These are phyloP conservation scores for Pseudotriccus pelzelni DNA, from an alignment of 2,797 vertebrate genomes.

Conservation along the genomic window DNA sequence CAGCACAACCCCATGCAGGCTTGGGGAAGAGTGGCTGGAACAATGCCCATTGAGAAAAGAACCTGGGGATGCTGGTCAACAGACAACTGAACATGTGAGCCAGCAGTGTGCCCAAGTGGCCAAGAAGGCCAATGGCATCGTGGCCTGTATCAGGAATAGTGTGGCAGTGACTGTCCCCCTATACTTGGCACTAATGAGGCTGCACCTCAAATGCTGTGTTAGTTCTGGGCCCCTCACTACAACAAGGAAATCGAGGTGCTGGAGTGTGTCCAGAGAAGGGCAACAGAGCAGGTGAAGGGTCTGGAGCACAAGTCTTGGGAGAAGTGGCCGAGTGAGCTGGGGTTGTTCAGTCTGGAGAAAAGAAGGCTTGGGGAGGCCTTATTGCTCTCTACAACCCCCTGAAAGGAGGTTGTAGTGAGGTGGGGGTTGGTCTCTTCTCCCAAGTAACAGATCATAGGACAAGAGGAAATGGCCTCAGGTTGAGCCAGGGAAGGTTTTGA, in stretches of 20 bases:
- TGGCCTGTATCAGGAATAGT: fast-evolving
- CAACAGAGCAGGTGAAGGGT: not conserved
- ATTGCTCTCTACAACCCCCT: not conserved
- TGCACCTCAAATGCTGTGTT: fast-evolving
- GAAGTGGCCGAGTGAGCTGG: not conserved
- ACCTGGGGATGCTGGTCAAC: fast-evolving
- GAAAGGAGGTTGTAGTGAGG: not conserved
- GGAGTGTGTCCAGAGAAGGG: not conserved
- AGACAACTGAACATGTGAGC: not conserved
- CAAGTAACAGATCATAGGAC: not conserved
- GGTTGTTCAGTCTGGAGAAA: not conserved
- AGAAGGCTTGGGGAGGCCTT: not conserved
- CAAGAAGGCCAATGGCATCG: not conserved
- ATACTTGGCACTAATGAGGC: fast-evolving
- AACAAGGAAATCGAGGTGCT: not conserved
- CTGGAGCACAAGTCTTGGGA: not conserved
- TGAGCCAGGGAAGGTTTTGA: not conserved
- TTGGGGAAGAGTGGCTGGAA: not conserved
- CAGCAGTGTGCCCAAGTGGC: not conserved
- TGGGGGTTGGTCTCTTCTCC: not conserved
- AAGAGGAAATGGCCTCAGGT: not conserved
- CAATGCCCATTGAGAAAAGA: not conserved
- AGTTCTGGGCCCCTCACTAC: not conserved
- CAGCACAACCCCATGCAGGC: not conserved
- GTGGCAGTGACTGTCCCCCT: not conserved